A percentile compares a stretch with the other conserved stretches of the same genome.
Conservation (phyloP, 2,888 invertebrate species). For the Callyntrura sp. region DNA sequence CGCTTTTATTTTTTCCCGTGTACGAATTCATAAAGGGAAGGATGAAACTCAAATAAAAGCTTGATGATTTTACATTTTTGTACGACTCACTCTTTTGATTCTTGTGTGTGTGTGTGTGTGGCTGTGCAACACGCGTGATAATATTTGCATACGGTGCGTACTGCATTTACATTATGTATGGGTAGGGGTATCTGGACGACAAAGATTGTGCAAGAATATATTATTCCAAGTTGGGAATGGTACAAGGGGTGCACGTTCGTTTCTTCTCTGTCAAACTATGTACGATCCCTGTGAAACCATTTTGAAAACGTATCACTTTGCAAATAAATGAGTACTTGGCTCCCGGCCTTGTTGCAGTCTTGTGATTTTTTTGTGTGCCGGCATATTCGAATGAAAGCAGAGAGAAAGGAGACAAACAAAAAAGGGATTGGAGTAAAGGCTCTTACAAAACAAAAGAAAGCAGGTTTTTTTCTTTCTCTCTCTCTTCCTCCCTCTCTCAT, state of each 20-base stretch:
- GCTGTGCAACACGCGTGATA: neutral
- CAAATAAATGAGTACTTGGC: slow-evolving; percentile 71
- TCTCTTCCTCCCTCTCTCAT: too few relatives aligned
- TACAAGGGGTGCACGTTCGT: slow-evolving; percentile 40
- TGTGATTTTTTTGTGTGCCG: slow-evolving; percentile 48
- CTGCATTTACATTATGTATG: slow-evolving; percentile 18
- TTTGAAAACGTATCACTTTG: slow-evolving; percentile 65
- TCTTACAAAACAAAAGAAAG: slow-evolving; percentile 19
- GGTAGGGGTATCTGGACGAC: neutral
- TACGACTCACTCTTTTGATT: slow-evolving; percentile 9
- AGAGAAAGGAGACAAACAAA: neutral
- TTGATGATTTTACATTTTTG: neutral
- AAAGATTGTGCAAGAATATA: slow-evolving; percentile 13
- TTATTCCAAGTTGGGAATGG: neutral
- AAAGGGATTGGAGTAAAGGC: neutral
- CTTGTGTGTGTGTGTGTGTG: slow-evolving; percentile 21
- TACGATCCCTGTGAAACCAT: slow-evolving; percentile 66
- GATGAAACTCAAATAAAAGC: slow-evolving; percentile 19
- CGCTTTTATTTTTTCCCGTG: neutral
- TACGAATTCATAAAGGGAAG: slow-evolving; percentile 16
- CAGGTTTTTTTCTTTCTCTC: slow-evolving; percentile 15
- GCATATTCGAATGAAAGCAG: slow-evolving; percentile 17
- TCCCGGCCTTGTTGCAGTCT: slow-evolving; percentile 53
- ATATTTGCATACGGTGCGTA: slow-evolving; percentile 36
- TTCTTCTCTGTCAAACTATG: slow-evolving; percentile 44